Conservation (phyloP, 2,888 invertebrate species). For the Ectemnius lituratus region DNA sequence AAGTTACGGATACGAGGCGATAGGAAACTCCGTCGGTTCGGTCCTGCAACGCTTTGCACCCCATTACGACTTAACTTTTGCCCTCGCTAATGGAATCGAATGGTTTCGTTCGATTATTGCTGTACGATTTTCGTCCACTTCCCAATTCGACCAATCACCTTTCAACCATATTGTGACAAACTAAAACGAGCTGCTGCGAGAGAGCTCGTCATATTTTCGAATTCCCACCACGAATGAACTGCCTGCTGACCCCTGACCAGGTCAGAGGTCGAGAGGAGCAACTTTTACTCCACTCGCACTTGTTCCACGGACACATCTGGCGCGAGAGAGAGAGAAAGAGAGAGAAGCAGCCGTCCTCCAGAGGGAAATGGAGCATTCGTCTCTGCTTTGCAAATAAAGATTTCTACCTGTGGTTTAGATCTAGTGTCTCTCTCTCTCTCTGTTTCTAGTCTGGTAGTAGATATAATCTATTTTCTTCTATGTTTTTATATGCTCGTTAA, state of each 20-base stretch:
- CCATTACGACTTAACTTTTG: conserved; percentile 1
- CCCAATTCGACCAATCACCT: not conserved
- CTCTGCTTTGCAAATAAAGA: not conserved
- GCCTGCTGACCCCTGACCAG: no score
- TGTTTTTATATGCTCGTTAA: not conserved
- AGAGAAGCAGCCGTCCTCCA: no score
- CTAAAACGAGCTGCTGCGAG: no score
- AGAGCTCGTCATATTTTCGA: no score
- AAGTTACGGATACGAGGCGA: conserved; percentile 5
- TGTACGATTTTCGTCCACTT: not conserved
- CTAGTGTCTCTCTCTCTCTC: not conserved
- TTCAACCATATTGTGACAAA: not conserved
- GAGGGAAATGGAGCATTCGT: no score
- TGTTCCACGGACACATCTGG: not conserved
- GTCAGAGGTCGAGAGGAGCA: no score
- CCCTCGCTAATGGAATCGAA: not conserved
- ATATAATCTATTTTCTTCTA: no score
- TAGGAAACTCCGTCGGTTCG: not conserved
- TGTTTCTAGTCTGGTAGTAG: no score
- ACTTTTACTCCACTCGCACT: not conserved
- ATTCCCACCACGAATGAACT: no score
- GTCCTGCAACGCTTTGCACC: not conserved
- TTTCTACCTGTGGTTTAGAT: not conserved
- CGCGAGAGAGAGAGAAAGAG: no score
- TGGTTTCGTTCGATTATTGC: not conserved